A percentile compares a stretch with the other conserved stretches of the same genome.
phyloP scores from a whole-genome alignment of 2,797 vertebrate species.

The Myotis pilosus region DNA sequence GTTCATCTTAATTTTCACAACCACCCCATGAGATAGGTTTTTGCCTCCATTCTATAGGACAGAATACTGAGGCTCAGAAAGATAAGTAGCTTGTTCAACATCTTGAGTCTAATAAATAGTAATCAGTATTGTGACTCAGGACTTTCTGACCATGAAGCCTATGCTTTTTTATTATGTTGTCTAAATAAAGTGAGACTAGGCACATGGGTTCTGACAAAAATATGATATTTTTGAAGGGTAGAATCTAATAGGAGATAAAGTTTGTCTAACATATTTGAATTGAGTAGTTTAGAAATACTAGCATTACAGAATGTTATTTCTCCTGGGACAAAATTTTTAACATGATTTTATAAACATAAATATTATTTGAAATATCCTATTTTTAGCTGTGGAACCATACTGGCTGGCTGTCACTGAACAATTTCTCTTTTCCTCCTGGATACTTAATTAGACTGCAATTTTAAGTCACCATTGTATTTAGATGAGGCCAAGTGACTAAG shows the following conservation, averaged over 20 bases:
- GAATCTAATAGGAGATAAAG: not conserved
- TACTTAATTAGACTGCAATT: constrained; percentile 14
- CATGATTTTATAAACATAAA: constrained; percentile 2
- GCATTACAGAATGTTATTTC: constrained; percentile 21
- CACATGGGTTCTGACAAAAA: not conserved
- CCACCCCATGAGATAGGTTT: not conserved
- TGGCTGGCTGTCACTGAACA: not conserved
- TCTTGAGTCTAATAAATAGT: not conserved
- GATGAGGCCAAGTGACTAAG: constrained; percentile 4
- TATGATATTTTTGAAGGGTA: constrained; percentile 18
- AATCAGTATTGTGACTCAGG: not conserved
- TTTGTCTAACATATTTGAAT: constrained; percentile 4
- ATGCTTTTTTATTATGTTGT: not conserved
- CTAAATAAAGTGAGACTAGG: not conserved
- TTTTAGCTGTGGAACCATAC: constrained; percentile 8
- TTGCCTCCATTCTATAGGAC: not conserved
- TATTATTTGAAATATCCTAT: not conserved
- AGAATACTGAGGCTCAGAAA: not conserved
- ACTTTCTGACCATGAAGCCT: not conserved
- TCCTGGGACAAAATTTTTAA: not conserved
- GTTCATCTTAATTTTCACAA: not conserved
- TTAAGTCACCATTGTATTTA: constrained; percentile 42
- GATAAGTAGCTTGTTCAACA: not conserved
- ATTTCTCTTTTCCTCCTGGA: not conserved
- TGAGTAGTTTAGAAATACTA: constrained; percentile 34